Conservation (phyloP, 2,113 vertebrate species). For the Pandion haliaetus region DNA sequence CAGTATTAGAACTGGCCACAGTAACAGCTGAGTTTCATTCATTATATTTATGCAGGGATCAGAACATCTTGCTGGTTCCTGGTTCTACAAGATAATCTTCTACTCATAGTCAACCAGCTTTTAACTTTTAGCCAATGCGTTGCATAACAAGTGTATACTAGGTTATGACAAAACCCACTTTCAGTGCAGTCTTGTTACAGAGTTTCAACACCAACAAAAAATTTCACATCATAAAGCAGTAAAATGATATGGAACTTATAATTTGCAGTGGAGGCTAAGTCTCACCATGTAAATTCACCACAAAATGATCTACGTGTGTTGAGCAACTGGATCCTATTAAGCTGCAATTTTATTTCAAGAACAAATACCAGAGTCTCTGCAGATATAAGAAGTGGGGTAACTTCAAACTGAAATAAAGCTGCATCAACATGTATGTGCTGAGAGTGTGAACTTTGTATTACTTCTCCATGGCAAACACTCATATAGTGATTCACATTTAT, state of each 20-base stretch:
- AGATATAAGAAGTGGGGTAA: not conserved
- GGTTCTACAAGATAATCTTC: not conserved
- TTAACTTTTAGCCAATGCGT: not conserved
- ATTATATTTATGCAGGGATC: not conserved
- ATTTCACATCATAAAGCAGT: not conserved
- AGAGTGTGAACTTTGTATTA: not conserved
- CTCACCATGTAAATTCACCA: not conserved
- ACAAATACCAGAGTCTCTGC: not conserved
- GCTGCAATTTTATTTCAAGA: not conserved
- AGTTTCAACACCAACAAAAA: not conserved
- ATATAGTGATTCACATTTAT: not conserved
- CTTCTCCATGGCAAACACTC: not conserved
- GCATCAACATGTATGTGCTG: not conserved
- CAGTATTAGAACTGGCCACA: not conserved
- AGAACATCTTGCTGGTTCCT: not conserved
- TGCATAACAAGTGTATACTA: fast-evolving
- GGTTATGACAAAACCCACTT: not conserved
- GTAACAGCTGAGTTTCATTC: not conserved
- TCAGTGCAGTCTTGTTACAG: not conserved
- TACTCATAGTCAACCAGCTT: not conserved
- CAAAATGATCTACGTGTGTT: not conserved
- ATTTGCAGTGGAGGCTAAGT: not conserved
- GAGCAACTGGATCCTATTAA: not conserved
- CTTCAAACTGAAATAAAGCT: not conserved
- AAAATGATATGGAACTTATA: not conserved